Evolutionary conservation across 2,888 invertebrate genomes (phyloP).

Genomic region (Tetramorium bicarinatum): DNA sequence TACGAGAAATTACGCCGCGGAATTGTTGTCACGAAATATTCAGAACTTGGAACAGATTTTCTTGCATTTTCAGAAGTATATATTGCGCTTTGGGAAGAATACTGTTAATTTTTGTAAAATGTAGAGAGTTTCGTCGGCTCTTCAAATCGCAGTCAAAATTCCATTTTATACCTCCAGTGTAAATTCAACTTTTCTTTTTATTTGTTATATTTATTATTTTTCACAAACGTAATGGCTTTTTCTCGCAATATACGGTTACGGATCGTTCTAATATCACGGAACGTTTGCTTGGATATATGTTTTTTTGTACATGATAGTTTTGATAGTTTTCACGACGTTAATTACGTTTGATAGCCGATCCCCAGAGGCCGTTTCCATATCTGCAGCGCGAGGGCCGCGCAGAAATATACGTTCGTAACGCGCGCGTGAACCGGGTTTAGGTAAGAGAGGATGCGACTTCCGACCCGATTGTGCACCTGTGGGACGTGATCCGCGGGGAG

Average conservation of each 20-base stretch:
- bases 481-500: slow-evolving; percentile 60
- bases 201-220: neutral
- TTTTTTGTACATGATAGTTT: neutral
- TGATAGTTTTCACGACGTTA: neutral
- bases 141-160: neutral
- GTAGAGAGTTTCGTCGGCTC: neutral
- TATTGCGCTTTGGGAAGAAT: neutral
- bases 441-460: slow-evolving; percentile 30
- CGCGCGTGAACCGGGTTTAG: slow-evolving; percentile 1
- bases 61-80: neutral
- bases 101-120: neutral
- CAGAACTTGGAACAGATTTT: slow-evolving; percentile 36
- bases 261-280: neutral
- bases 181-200: neutral
- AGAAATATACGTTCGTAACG: neutral
- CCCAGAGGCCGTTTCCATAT: slow-evolving; percentile 17
- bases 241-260: neutral
- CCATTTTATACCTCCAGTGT: neutral
- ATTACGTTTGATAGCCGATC: neutral
- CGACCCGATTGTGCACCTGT: slow-evolving; percentile 4
- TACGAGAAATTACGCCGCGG: slow-evolving; percentile 42
- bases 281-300: neutral
- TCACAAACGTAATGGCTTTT: neutral
- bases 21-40: slow-evolving; percentile 40
- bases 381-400: neutral